A percentile compares a stretch with the other conserved stretches of the same genome.
These are phyloP conservation scores for Heterotilapia buettikoferi DNA, from an alignment of 2,113 vertebrate genomes.

Conservation along the genomic window DNA sequence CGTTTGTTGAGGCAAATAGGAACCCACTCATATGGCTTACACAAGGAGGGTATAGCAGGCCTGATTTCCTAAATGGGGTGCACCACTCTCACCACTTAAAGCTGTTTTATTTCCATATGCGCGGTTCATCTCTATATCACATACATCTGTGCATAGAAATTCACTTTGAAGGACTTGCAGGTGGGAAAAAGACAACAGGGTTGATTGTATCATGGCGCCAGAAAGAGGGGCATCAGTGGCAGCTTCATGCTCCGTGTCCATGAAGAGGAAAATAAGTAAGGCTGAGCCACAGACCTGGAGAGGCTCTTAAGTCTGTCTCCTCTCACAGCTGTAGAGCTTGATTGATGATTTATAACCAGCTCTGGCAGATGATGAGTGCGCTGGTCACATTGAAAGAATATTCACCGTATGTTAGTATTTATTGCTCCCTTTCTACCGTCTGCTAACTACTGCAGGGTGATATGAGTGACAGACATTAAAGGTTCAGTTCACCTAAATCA, in stretches of 20 bases:
- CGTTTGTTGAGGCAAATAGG: neutral
- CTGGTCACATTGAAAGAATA: constrained; percentile 11
- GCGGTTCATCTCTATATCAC: neutral
- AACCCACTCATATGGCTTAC: constrained; percentile 11
- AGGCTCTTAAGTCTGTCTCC: constrained; percentile 5
- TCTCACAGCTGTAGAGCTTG: neutral
- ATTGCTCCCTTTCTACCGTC: neutral
- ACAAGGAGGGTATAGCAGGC: neutral
- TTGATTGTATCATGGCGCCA: neutral
- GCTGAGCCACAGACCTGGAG: neutral
- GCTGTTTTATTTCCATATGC: neutral
- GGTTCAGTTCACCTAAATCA: neutral
- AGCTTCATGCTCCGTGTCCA: neutral
- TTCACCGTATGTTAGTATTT: constrained; percentile 8
- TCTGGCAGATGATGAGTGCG: neutral
- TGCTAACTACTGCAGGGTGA: constrained; percentile 12
- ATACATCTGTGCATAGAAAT: neutral
- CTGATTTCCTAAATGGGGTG: neutral
- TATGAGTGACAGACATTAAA: neutral
- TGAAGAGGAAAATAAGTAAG: neutral
- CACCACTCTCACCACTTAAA: neutral
- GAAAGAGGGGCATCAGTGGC: neutral
- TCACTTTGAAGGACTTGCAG: neutral
- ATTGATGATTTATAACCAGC: constrained; percentile 17
- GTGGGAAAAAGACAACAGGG: neutral